Percentiles rank a stretch among this genome's conserved stretches.
Evolutionary conservation across 2,797 vertebrate species (phyloP).

Genomic region (Hemitrygon akajei): DNA sequence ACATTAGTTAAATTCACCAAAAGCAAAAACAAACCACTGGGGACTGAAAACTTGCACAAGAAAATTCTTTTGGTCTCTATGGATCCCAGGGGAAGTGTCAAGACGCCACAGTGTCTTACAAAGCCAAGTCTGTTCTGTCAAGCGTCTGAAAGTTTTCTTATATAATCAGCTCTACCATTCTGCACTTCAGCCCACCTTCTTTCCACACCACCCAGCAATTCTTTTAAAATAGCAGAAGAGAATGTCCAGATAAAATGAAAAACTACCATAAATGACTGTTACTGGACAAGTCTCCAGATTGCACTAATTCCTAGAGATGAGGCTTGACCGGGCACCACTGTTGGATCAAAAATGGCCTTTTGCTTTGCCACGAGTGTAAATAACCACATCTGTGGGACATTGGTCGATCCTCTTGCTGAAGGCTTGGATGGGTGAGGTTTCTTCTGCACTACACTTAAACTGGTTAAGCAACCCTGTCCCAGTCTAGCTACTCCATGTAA

Average conservation of each 20-base stretch:
- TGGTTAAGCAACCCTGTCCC: background rate
- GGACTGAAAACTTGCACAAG: background rate
- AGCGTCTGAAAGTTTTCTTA: background rate
- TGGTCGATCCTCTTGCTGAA: background rate
- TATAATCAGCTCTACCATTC: background rate
- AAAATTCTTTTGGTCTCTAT: background rate
- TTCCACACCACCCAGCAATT: background rate
- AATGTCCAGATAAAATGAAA: background rate
- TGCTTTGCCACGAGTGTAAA: background rate
- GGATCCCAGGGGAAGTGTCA: background rate
- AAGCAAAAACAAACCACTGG: too few relatives aligned
- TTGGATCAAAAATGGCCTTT: background rate
- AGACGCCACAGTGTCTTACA: background rate
- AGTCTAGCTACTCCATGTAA: background rate
- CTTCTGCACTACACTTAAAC: background rate
- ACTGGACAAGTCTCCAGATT: background rate
- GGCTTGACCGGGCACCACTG: background rate
- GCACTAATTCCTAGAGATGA: background rate
- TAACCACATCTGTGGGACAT: background rate
- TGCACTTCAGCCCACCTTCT: too few relatives aligned
- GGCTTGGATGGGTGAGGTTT: background rate
- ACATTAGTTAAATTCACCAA: background rate
- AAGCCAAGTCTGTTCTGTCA: background rate
- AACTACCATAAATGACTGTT: background rate
- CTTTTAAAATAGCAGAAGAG: background rate